phyloP scores from a whole-genome alignment of 2,888 invertebrate species.

The Lepidonotus clava region DNA sequence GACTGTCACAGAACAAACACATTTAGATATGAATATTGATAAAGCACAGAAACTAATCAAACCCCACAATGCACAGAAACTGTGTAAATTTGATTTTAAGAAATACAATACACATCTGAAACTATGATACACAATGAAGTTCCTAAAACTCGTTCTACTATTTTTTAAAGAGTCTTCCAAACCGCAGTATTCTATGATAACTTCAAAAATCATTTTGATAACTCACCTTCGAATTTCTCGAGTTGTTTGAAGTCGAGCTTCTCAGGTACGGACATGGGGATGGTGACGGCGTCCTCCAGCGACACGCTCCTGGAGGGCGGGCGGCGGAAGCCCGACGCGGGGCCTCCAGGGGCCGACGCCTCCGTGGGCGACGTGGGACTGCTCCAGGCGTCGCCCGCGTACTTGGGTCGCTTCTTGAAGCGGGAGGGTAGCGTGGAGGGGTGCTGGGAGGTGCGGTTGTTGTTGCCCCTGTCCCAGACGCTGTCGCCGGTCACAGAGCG shows the following conservation, averaged over 20 bases:
- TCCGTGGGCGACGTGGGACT: conserved; percentile 49
- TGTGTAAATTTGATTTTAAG: background rate
- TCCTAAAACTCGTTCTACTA: background rate
- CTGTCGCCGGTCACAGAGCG: conserved; percentile 17
- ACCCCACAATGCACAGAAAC: no score
- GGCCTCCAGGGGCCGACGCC: background rate
- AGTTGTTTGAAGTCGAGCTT: conserved; percentile 92
- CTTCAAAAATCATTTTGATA: no score
- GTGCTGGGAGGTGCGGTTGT: background rate
- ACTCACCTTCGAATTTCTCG: conserved; percentile 96
- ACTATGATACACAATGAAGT: background rate
- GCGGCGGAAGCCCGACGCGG: background rate
- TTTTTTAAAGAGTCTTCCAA: no score
- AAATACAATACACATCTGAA: background rate
- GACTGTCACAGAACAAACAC: no score
- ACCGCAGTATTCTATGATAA: no score
- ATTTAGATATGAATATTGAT: no score
- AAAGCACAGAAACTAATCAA: no score
- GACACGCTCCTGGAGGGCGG: conserved; percentile 63
- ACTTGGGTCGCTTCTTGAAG: conserved; percentile 48
- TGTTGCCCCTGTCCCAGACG: background rate
- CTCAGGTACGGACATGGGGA: conserved; percentile 90
- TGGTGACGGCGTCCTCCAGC: conserved; percentile 81
- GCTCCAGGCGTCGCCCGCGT: conserved; percentile 30
- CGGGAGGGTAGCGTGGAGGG: conserved; percentile 1